Percentiles rank a stretch among this genome's conserved stretches.
These are phyloP conservation scores for Pelecanoides urinatrix DNA, from an alignment of 2,113 vertebrate genomes.

Conservation along the genomic window DNA sequence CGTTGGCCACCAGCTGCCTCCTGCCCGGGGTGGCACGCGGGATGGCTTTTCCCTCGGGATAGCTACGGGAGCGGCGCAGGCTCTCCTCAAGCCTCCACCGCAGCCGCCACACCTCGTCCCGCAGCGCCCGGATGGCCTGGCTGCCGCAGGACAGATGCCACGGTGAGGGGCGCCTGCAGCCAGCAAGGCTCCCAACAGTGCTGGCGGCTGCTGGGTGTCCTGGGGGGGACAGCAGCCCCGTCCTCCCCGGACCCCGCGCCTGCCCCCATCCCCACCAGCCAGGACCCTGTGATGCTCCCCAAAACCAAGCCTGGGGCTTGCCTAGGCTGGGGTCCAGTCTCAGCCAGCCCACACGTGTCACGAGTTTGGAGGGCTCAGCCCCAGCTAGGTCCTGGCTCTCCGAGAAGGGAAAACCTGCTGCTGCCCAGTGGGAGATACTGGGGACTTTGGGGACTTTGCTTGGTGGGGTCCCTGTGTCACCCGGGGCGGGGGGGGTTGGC, in stretches of 20 bases:
- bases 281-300: neutral
- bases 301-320: neutral
- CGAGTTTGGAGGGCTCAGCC: neutral
- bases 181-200: neutral
- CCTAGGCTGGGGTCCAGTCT: too few species aligned
- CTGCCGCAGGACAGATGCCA: conserved; percentile 44
- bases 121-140: conserved; percentile 78
- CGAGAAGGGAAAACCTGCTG: neutral
- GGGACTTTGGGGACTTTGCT: neutral
- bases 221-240: neutral
- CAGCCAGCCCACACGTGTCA: neutral
- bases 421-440: too few species aligned
- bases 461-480: neutral
- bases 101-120: conserved; percentile 78
- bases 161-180: neutral
- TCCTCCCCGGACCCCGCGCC: fast-evolving
- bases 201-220: neutral
- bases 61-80: conserved; percentile 19
- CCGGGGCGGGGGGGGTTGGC: neutral
- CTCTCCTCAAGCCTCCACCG: conserved; percentile 73
- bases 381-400: too few species aligned
- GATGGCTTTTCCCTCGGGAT: neutral
- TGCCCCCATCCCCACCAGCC: neutral
- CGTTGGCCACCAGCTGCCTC: neutral
- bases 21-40: fast-evolving